phyloP scores from a whole-genome alignment of 2,888 invertebrate species.

The Melitaea athalia region DNA sequence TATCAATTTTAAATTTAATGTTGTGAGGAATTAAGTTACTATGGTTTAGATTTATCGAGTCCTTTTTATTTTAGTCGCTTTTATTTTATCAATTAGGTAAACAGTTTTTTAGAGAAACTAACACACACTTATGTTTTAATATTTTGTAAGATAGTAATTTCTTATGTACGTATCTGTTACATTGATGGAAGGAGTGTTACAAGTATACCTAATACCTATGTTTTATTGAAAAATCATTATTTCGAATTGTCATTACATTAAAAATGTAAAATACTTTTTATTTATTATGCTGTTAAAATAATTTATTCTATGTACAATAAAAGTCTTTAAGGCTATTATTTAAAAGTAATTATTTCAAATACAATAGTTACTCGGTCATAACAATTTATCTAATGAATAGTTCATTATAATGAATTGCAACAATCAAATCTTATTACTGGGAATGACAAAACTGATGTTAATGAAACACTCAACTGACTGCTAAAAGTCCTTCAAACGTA shows the following conservation, averaged over 20 bases:
- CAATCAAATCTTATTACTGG: conserved; percentile 25
- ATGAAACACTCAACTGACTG: background rate
- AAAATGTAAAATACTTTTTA: background rate
- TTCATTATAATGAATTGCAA: conserved; percentile 29
- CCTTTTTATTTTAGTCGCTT: no score
- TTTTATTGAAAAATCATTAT: no score
- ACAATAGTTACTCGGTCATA: background rate
- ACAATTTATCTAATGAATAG: conserved; percentile 1
- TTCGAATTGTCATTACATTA: no score
- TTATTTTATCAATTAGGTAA: no score
- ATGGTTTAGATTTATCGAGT: no score
- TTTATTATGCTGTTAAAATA: background rate
- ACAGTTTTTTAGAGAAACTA: no score
- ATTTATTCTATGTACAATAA: background rate
- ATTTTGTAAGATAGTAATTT: no score
- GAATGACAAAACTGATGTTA: conserved; percentile 2
- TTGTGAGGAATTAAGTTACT: no score
- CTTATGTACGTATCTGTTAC: no score
- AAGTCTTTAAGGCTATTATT: background rate
- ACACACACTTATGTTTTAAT: no score
- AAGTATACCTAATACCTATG: no score
- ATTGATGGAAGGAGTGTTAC: no score
- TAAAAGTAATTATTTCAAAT: background rate
- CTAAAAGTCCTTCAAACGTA: conserved; percentile 25
- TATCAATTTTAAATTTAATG: background rate